Conservation (phyloP, 2,797 vertebrate species). For the Carcharodon carcharias region DNA sequence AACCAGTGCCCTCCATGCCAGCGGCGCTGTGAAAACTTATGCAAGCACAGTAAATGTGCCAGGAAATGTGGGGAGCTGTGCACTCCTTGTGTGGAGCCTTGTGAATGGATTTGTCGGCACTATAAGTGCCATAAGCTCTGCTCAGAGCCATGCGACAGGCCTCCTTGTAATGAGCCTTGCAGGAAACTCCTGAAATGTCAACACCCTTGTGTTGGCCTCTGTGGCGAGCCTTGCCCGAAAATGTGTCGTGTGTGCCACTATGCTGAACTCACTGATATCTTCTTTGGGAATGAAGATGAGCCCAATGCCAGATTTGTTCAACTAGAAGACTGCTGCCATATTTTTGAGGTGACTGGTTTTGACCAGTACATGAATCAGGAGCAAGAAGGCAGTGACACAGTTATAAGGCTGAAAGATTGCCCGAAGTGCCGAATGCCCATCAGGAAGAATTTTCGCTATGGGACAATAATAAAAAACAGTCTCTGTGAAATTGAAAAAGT, state of each 20-base stretch:
- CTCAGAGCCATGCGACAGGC: slow-evolving; percentile 77
- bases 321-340: slow-evolving; percentile 77
- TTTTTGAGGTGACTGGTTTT: slow-evolving; percentile 72
- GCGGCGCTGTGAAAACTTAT: slow-evolving; percentile 70
- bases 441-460: slow-evolving; percentile 80
- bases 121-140: slow-evolving; percentile 73
- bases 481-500: slow-evolving; percentile 79
- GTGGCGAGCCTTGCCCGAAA: slow-evolving; percentile 79
- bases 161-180: slow-evolving; percentile 70
- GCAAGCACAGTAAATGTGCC: slow-evolving; percentile 75
- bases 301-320: slow-evolving; percentile 71
- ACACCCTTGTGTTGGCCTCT: slow-evolving; percentile 79
- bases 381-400: slow-evolving; percentile 50
- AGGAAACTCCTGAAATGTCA: slow-evolving; percentile 62
- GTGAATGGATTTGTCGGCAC: slow-evolving; percentile 74
- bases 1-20: slow-evolving; percentile 72
- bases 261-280: slow-evolving; percentile 75
- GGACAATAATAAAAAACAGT: slow-evolving; percentile 69
- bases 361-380: slow-evolving; percentile 71
- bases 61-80: slow-evolving; percentile 72
- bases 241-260: slow-evolving; percentile 76
- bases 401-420: slow-evolving; percentile 78
- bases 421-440: slow-evolving; percentile 76
- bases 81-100: slow-evolving; percentile 72
- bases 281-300: slow-evolving; percentile 83